Base-by-base conservation (phyloP, 2,888 invertebrate genomes). In the Myathropa florea region DNA sequence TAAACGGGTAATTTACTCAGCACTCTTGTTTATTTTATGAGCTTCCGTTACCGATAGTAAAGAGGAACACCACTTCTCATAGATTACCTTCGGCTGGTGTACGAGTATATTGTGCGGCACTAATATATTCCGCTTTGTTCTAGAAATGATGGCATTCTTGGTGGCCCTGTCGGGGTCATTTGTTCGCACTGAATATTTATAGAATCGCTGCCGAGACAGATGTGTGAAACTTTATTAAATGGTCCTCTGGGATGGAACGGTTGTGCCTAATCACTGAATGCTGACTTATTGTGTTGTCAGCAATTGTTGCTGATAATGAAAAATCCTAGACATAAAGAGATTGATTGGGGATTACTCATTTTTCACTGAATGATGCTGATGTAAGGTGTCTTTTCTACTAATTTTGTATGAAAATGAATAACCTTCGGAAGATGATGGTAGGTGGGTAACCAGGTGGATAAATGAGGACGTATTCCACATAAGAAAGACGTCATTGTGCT, bases 1-100 rank as follows among this genome's bases (percentile, higher is more conserved):
- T 36, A 61, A 53, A 63, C 61, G 78, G 23, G 73, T 64, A 83
- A 78, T 78, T 83, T 83, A 63, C 55, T 73, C 61, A 46, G 70
- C 63, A 28, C 18, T 64, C 57, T 64, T 67, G 46, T 46, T 70
- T 60, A 60, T 65, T 82, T 70, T 65, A 83, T 77, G 72, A 36
- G 18, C 36, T 77, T 46, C 18, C 18, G 18, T 68, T 81, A 28
- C 24, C 57, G 68, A 33, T 53, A 70, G 21, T 53, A 59, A 12
- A 55, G 72, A 57, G 7, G 18, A 39, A 67, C 18, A 75, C 18
- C 57, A 53, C 14, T 57, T 57, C 57, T 24, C 12, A 28, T 75
- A 61, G 73, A 80, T 67, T 67, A 61, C 60, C 60, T 63, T 23
- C 30, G 46, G 21, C 4, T 53, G 61, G 61, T 9, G 28, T 57